A percentile compares a stretch with the other conserved stretches of the same genome.
phyloP scores from a whole-genome alignment of 1,140 invertebrate species.

The Pogonomyrmex barbatus region DNA sequence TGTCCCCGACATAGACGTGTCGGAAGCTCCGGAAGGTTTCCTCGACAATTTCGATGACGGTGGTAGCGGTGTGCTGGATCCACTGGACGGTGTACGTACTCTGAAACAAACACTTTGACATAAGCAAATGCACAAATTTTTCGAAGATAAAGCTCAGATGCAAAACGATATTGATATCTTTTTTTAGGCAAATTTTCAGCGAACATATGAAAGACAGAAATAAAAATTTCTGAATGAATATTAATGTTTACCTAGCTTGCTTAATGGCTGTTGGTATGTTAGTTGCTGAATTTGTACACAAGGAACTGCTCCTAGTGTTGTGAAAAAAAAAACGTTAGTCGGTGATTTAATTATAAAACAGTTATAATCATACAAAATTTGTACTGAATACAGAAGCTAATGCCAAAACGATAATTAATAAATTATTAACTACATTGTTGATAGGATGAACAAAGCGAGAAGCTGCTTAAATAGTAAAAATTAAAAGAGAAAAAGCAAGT shows the following conservation, averaged over 20 bases:
- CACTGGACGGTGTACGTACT: slow-evolving; percentile 89
- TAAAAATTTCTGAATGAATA: slow-evolving; percentile 43
- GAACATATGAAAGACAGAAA: background rate
- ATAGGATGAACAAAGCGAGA: background rate
- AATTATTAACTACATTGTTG: background rate
- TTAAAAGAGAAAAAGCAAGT: background rate
- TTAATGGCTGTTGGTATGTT: slow-evolving; percentile 84
- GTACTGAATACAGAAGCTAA: background rate
- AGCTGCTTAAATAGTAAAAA: too few relatives aligned
- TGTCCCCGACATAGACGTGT: slow-evolving; percentile 86
- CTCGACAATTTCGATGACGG: slow-evolving; percentile 88
- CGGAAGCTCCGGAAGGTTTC: slow-evolving; percentile 89
- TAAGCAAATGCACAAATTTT: background rate
- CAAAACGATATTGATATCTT: background rate
- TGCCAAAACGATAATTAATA: background rate
- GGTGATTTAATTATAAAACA: slow-evolving; percentile 29
- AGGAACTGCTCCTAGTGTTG: slow-evolving; percentile 83
- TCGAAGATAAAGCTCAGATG: slow-evolving; percentile 26
- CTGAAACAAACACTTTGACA: slow-evolving; percentile 76
- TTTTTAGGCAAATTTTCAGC: slow-evolving; percentile 11
- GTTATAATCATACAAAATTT: slow-evolving; percentile 9
- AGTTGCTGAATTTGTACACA: slow-evolving; percentile 84
- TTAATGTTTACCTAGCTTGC: slow-evolving; percentile 83
- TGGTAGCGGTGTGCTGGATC: slow-evolving; percentile 89
- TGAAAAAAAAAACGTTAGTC: slow-evolving; percentile 73